Percentiles rank a stretch among this genome's conserved stretches.
These are phyloP conservation scores for Chionodraco myersi DNA, from an alignment of 2,113 vertebrate species.

Conservation along the genomic window DNA sequence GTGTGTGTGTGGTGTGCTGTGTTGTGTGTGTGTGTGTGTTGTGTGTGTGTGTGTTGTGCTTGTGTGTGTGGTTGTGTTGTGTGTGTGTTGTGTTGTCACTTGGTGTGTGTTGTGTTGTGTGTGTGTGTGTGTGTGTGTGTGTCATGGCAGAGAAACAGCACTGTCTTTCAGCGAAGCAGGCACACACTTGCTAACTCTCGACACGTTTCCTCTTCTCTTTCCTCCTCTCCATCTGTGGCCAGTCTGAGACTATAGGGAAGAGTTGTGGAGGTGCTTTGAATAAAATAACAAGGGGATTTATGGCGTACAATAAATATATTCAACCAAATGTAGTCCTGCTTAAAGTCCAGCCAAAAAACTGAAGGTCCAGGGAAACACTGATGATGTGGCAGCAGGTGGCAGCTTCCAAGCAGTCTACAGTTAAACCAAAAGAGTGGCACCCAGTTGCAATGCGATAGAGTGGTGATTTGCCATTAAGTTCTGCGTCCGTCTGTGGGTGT, in stretches of 20 bases:
- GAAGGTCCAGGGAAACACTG: neutral
- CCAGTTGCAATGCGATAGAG: too few species aligned
- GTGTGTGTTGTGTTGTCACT: too few species aligned
- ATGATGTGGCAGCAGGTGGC: too few species aligned
- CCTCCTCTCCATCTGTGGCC: constrained; percentile 1
- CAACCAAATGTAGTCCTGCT: neutral
- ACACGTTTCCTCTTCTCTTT: neutral
- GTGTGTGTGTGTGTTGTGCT: constrained; percentile 7
- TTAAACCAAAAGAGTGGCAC: too few species aligned
- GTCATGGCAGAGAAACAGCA: constrained; percentile 32
- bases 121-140: constrained; percentile 27
- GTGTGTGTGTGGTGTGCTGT: too few species aligned
- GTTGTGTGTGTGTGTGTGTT: constrained; percentile 12
- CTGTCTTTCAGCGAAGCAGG: constrained; percentile 38
- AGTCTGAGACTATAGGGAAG: neutral
- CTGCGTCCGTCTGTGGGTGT: too few species aligned
- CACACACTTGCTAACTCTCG: constrained; percentile 13
- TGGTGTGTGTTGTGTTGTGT: too few species aligned
- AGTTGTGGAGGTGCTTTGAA: neutral
- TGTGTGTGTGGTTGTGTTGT: neutral
- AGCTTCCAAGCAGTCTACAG: too few species aligned
- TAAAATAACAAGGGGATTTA: neutral
- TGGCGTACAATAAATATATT: neutral
- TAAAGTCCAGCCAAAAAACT: neutral
- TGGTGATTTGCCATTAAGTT: too few species aligned